Base-by-base conservation (phyloP, 2,113 vertebrate species). In the Melanostigma gelatinosum region DNA sequence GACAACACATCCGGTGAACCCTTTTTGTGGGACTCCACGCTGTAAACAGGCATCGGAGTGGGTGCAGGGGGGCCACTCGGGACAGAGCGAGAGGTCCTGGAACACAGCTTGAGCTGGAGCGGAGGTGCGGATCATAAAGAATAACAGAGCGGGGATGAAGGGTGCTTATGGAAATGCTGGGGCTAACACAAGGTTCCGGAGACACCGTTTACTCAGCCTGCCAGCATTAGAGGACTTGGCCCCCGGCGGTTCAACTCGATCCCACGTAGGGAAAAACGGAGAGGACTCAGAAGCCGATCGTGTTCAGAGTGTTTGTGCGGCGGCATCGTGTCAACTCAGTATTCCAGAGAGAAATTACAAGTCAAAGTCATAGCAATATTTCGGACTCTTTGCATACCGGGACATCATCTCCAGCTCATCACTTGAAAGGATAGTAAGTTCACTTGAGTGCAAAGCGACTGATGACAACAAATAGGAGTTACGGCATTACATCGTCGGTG, bases 151-250 rank as follows among this genome's bases (percentile, higher is more conserved):
- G 44, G 77, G 91, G 93, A 93, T 92, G 83, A 92, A 92, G 76
- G 65, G 74, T 7, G 83, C 88, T 93, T 92, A 91, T 76, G 61
- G 52, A 87, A 89, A 88, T 81, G 81, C 84, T 80, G 84, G 10
- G 82, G 77, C 86, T 91, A 92, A 88, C 76, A 60, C 60, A 22
- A 69, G 75, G 88, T 90, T 94, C 90, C 72, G 76, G 86, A 91
- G 82, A 93, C 90, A 87, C 34, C 50, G 74, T 90, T 94, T 93
- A 92, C 80, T 89, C 93, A 90, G 89, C 88, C 84, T 88, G 90
- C 61, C 82, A 69, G 81, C 65, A 89, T 93, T 93, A 90, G 52
- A 77, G 76, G 81, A 69, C 75, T 79, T 87, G 82, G 80, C 81
- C 22, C 22, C 81, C 22, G 8, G 34, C 8, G 1, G 54, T 87